Evolutionary conservation across 2,888 invertebrate genomes (phyloP), one percentile per base, ranked within the genome.

Genomic region (Lepidochrysops patricia): DNA sequence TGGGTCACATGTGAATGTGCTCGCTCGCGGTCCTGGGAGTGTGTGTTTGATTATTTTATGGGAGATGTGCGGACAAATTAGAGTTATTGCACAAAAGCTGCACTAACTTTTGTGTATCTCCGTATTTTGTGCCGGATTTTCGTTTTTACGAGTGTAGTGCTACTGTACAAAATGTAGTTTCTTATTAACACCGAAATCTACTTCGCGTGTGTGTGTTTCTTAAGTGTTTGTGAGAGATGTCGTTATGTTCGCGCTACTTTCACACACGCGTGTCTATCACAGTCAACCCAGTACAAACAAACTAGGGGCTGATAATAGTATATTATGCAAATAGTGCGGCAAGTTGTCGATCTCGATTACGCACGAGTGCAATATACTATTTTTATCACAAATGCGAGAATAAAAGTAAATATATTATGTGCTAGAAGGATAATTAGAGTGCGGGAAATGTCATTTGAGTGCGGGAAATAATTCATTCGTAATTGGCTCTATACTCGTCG

Each of bases 1-100:
- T 54, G 29, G 54, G 27, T 54, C 27, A 52, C 54, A 54, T 54
- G 29, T 54, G 54, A 54, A 32, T 54, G 29, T 9, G 19, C 25
- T 13, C 23, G n/a, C 19, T 2, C 43, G 9, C 12, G 19, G 19
- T 19, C 43, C 43, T 43, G 50, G 25, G 50, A 50, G 50, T 26
- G 50, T 50, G 50, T 25, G 26, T 50, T 50, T 26, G 26, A 26
- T 26, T 50, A 50, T 50, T 50, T 26, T 25, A 50, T 50, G 50
- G 26, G 50, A 50, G 50, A 13, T 50, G n/a, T 26, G 13, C 26
- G 50, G 25, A 26, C 43, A 43, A 43, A 43, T 43, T 50, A 50
- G 50, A 26, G n/a, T 6, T 26, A 50, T 50, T 26, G 50, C 26
- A 26, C 25, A 26, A 50, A 50, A 43, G 19, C 19, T 43, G 19